A percentile compares a stretch with the other conserved stretches of the same genome.
Evolutionary conservation across 2,797 vertebrate genomes (phyloP).

Genomic region (Dermochelys coriacea): DNA sequence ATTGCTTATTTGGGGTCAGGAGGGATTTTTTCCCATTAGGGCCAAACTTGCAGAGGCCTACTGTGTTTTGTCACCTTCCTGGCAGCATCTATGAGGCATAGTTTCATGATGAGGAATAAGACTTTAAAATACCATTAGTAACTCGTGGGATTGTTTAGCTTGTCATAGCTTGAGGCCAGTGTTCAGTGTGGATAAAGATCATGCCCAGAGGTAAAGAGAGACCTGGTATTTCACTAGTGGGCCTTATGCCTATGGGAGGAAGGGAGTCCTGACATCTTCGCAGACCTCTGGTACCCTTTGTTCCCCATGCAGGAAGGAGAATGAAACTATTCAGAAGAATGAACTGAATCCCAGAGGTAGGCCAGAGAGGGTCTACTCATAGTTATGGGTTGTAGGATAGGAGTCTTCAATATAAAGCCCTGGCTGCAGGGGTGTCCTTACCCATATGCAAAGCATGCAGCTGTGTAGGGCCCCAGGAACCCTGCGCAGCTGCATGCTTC

Average conservation of each 20-base stretch:
- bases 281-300: not conserved
- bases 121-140: not conserved
- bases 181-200: not conserved
- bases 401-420: not conserved
- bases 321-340: not conserved
- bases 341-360: not conserved
- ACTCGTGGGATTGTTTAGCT: not conserved
- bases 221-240: not conserved
- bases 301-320: too few species aligned
- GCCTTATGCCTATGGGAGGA: not conserved
- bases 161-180: not conserved
- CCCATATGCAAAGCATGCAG: too few species aligned
- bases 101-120: not conserved
- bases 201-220: not conserved
- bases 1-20: not conserved
- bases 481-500: too few species aligned
- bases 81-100: not conserved
- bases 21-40: not conserved
- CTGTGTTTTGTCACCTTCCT: not conserved
- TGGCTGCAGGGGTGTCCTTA: too few species aligned
- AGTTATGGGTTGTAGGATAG: not conserved
- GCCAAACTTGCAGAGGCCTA: not conserved
- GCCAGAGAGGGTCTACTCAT: not conserved
- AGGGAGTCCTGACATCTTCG: not conserved
- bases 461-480: too few species aligned